phyloP scores from a whole-genome alignment of 2,888 invertebrate genomes.

The Cephus spinipes region DNA sequence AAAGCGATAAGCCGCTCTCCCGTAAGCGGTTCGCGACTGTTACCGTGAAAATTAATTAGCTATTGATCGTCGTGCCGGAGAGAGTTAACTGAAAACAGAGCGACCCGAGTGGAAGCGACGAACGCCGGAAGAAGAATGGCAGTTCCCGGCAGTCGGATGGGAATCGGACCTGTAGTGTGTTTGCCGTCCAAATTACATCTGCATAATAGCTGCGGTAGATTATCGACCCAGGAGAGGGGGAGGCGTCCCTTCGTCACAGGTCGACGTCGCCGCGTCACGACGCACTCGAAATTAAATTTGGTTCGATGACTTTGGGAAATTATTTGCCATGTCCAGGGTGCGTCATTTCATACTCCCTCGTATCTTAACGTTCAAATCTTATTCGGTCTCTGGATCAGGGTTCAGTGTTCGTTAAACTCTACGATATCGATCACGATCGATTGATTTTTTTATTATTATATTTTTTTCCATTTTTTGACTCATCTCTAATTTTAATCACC shows the following conservation, averaged over 20 bases:
- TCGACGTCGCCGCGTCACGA: conserved; percentile 10
- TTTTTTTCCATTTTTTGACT: no score
- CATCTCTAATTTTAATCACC: no score
- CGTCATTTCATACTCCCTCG: no score
- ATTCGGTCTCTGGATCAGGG: no score
- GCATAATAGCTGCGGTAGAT: conserved; percentile 57
- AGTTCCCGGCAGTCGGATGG: conserved; percentile 44
- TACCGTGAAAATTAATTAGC: conserved; percentile 34
- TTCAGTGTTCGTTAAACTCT: no score
- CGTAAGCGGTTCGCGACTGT: not conserved
- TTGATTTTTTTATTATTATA: no score
- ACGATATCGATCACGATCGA: no score
- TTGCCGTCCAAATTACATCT: conserved; percentile 61
- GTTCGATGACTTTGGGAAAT: conserved; percentile 41
- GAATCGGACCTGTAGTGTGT: conserved; percentile 50
- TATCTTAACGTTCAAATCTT: no score
- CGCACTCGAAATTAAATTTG: conserved; percentile 31
- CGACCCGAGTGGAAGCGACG: conserved; percentile 25
- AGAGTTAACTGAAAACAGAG: conserved; percentile 22
- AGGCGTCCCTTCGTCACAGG: conserved; percentile 50
- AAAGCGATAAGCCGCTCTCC: no score
- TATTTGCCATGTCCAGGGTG: conserved; percentile 19
- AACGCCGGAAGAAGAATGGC: conserved; percentile 42
- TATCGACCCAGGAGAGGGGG: conserved; percentile 51
- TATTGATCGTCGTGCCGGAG: conserved; percentile 28